A percentile compares a stretch with the other conserved stretches of the same genome.
These are phyloP conservation scores for Amazona vittata DNA, from an alignment of 2,113 vertebrate genomes.

Conservation along the genomic window DNA sequence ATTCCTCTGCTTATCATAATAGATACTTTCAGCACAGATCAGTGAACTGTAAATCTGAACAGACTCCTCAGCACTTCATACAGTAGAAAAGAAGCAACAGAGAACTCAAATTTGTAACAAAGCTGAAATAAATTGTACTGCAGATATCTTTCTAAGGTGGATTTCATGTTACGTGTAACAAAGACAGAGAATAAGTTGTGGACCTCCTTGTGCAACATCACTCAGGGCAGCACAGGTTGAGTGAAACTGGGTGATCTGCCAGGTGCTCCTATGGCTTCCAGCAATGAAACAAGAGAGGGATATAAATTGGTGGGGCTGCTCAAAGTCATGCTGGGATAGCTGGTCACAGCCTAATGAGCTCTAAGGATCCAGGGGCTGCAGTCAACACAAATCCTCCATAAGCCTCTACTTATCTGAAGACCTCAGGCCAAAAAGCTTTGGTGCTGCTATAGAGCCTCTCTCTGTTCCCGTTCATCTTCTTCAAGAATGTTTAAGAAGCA, in stretches of 20 bases:
- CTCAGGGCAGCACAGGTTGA: background rate
- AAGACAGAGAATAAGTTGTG: no score
- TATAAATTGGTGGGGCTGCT: background rate
- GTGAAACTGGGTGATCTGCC: background rate
- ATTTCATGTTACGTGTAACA: background rate
- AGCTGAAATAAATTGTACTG: background rate
- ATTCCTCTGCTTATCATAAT: background rate
- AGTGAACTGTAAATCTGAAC: slow-evolving; percentile 1
- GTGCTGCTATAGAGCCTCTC: background rate
- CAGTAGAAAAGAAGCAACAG: background rate
- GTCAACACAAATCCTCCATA: background rate
- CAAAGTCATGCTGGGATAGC: background rate
- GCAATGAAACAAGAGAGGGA: background rate
- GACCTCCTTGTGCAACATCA: background rate
- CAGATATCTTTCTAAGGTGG: background rate
- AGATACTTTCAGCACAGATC: background rate
- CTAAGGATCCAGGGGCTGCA: background rate
- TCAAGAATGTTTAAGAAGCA: background rate
- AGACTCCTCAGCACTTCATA: background rate
- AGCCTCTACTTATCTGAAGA: background rate
- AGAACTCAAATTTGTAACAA: background rate
- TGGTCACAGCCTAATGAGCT: background rate
- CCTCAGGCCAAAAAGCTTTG: background rate
- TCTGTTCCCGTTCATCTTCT: background rate
- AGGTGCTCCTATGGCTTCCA: background rate